Base-by-base conservation (phyloP, 2,888 invertebrate genomes). In the Rhorus exstirpatorius region DNA sequence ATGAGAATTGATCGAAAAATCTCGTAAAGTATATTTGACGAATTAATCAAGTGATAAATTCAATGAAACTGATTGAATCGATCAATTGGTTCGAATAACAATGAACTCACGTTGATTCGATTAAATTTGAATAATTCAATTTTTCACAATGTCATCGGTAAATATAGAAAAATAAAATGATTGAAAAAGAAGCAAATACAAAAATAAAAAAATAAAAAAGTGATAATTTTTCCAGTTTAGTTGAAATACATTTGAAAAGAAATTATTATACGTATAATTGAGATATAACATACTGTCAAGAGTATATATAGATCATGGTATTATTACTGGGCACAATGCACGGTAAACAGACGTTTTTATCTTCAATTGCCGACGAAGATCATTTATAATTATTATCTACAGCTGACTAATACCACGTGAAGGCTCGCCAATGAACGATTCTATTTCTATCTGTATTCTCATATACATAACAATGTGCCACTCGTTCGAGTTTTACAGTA, bases 351-450 rank as follows among this genome's bases (percentile, higher is more conserved):
- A 14, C 58, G 24, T 79, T 78, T 79, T 82, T 65, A 81, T 81
- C 78, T 78, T 60, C 35, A 70, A 83, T 78, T 68, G 53, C 55
- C 74, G 78, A 78, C 58, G 60, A 60, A 77, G 72, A 83, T 80
- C 83, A 83, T 81, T 83, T 83, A 75, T 81, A 83, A 83, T 77
- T 81, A 80, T 81, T 81, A 78, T 81, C 77, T 83, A 68, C 74
- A 65, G 83, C 77, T 78, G 72, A 83, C 80, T 83, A 80, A 80
- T 75, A 63, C 53, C 53, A 35, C 35, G 80, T 55, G 38, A 75
- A 55, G 35, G 60, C 7, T 35, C n/a, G 38, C 21, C n/a, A n/a
- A 38, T 12, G 44, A 72, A 41, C 74, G 53, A 53, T 41, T 80
- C 75, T 80, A 75, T 80, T 80, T 75, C 55, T 63, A 70, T 68